These are phyloP conservation scores for Drosophila grimshawi DNA, from an alignment of 1,140 invertebrate genomes.

Conservation along the genomic window DNA sequence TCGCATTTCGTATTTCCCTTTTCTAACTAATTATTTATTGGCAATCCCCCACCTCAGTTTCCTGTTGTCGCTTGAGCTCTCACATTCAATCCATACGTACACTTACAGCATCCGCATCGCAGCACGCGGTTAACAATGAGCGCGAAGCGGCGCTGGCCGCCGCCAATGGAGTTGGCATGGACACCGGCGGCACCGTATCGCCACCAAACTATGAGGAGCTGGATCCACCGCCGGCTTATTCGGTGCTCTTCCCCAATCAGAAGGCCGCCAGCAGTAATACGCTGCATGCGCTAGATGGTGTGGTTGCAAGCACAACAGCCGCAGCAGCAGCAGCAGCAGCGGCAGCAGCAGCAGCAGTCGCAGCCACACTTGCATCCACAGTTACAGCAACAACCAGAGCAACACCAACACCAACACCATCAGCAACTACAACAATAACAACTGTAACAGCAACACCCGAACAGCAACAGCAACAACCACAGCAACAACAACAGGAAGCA, in stretches of 20 bases:
- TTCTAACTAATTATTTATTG: background rate
- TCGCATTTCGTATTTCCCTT: slow-evolving; percentile 14
- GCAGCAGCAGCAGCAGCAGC: slow-evolving; percentile 54
- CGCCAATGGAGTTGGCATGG: slow-evolving; percentile 58
- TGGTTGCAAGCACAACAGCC: slow-evolving; percentile 61
- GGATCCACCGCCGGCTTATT: slow-evolving; percentile 83
- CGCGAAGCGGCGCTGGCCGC: slow-evolving; percentile 78
- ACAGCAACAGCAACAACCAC: slow-evolving; percentile 28
- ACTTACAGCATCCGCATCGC: slow-evolving; percentile 81
- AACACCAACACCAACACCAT: slow-evolving; percentile 21
- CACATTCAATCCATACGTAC: slow-evolving; percentile 84
- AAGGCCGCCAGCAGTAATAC: slow-evolving; percentile 80
- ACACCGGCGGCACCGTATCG: slow-evolving; percentile 51
- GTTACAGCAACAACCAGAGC: slow-evolving; percentile 24
- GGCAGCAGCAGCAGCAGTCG: slow-evolving; percentile 22
- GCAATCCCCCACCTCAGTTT: slow-evolving; percentile 46
- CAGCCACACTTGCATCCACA: slow-evolving; percentile 28
- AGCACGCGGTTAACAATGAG: slow-evolving; percentile 82
- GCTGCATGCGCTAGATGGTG: slow-evolving; percentile 62
- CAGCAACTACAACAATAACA: slow-evolving; percentile 26
- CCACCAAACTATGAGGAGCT: slow-evolving; percentile 83
- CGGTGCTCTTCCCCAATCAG: slow-evolving; percentile 82
- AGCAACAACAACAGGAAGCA: slow-evolving; percentile 34
- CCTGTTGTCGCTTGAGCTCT: slow-evolving; percentile 83
- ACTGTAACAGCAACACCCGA: slow-evolving; percentile 26